Evolutionary conservation across 37 sponge, comb jelly and placozoan species (phyloP).

Genomic region (Beroe forskalii): DNA sequence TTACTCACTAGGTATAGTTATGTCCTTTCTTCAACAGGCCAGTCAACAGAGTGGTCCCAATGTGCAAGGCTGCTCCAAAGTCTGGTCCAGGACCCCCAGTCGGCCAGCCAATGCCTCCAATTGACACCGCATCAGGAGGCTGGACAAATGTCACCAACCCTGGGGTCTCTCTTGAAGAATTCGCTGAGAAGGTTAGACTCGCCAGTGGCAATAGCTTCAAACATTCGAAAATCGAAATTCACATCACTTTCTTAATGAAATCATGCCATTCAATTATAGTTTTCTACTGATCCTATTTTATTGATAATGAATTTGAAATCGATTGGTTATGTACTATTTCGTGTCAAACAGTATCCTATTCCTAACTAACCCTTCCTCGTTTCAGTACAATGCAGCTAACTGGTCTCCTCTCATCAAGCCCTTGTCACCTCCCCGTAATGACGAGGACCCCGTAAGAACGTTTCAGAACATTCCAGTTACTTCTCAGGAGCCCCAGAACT

Average conservation of each 20-base stretch:
- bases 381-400: slow-evolving; percentile 41
- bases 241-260: no score
- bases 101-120: background rate
- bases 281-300: no score
- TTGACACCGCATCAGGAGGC: background rate
- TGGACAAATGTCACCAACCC: background rate
- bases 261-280: background rate
- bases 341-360: background rate
- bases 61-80: slow-evolving; percentile 32
- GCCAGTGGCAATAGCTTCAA: no score
- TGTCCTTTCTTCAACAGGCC: slow-evolving; percentile 46
- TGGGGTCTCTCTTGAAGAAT: slow-evolving; percentile 24
- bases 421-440: background rate
- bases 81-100: background rate
- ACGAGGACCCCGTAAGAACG: background rate
- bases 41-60: slow-evolving; percentile 17
- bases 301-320: background rate
- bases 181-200: slow-evolving; percentile 45
- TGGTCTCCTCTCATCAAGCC: slow-evolving; percentile 43
- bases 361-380: background rate
- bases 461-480: slow-evolving; percentile 1
- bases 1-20: slow-evolving; percentile 38
- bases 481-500: background rate
- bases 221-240: no score
- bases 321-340: background rate